A percentile compares a stretch with the other conserved stretches of the same genome.
phyloP scores from a whole-genome alignment of 2,797 vertebrate species.

The Mus minutoides region DNA sequence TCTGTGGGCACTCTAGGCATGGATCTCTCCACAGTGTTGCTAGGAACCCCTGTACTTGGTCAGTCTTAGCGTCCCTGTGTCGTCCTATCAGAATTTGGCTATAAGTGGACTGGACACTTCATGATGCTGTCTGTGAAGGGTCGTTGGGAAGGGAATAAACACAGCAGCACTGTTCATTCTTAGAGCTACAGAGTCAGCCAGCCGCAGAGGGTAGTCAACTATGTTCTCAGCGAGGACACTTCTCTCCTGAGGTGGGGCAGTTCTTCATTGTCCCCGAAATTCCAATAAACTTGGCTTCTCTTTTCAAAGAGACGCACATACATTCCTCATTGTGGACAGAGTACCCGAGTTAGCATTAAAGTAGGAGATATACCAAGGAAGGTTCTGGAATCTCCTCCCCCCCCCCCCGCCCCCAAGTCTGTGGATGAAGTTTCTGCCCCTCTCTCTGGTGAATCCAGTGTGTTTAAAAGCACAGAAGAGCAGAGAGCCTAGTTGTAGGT shows the following conservation, averaged over 20 bases:
- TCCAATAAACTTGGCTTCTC: background rate
- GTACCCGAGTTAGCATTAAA: background rate
- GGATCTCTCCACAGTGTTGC: background rate
- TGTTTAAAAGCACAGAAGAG: slow-evolving; percentile 14
- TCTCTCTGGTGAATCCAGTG: background rate
- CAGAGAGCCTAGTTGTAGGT: background rate
- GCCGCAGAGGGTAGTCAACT: background rate
- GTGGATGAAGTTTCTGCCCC: background rate
- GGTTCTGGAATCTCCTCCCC: background rate
- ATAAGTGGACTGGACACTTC: background rate
- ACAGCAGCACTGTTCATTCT: background rate
- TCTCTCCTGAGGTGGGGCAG: background rate
- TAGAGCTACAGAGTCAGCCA: slow-evolving; percentile 18
- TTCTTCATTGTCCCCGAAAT: slow-evolving; percentile 8
- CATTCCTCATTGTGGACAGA: background rate
- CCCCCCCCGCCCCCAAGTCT: background rate
- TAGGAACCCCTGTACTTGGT: background rate
- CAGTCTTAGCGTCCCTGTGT: too few relatives aligned
- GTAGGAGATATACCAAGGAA: background rate
- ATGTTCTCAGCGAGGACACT: background rate
- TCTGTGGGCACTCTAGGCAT: background rate
- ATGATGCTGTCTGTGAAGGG: background rate
- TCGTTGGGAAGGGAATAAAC: background rate
- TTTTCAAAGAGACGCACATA: background rate
- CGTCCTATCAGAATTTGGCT: background rate